Evolutionary conservation across 1,140 invertebrate species (phyloP).

Genomic region (Leptopilina clavipes): DNA sequence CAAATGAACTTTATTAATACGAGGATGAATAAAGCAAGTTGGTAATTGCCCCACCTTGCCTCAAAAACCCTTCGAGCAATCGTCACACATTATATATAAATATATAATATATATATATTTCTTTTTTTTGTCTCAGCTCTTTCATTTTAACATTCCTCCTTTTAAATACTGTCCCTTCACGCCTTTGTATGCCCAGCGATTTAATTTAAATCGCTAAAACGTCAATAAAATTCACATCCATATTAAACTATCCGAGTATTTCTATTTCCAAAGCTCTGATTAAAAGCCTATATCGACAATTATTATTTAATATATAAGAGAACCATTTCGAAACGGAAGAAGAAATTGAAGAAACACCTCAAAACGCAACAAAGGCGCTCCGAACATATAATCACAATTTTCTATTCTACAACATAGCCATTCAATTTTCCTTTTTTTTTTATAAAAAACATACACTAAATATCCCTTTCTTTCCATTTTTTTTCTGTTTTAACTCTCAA

Average conservation of each 20-base stretch:
- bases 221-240: slow-evolving; percentile 24
- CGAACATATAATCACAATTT: slow-evolving; percentile 13
- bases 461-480: neutral
- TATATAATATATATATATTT: slow-evolving; percentile 32
- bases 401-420: neutral
- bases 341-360: slow-evolving; percentile 46
- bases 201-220: slow-evolving; percentile 18
- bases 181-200: slow-evolving; percentile 13
- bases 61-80: slow-evolving; percentile 32
- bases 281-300: slow-evolving; percentile 50
- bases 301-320: slow-evolving; percentile 47
- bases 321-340: slow-evolving; percentile 51
- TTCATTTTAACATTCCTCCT: neutral
- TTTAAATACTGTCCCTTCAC: slow-evolving; percentile 16
- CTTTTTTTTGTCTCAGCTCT: slow-evolving; percentile 15
- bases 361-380: slow-evolving; percentile 9
- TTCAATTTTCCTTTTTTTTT: neutral
- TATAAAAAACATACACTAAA: slow-evolving; percentile 22
- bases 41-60: slow-evolving; percentile 40
- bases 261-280: slow-evolving; percentile 35
- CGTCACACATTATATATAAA: slow-evolving; percentile 48
- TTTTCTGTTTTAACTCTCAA: neutral
- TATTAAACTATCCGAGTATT: slow-evolving; percentile 27
- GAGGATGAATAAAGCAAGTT: slow-evolving; percentile 66
- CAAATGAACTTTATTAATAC: slow-evolving; percentile 71